phyloP scores from a whole-genome alignment of 2,888 invertebrate species.

The Drosophila phalerata region DNA sequence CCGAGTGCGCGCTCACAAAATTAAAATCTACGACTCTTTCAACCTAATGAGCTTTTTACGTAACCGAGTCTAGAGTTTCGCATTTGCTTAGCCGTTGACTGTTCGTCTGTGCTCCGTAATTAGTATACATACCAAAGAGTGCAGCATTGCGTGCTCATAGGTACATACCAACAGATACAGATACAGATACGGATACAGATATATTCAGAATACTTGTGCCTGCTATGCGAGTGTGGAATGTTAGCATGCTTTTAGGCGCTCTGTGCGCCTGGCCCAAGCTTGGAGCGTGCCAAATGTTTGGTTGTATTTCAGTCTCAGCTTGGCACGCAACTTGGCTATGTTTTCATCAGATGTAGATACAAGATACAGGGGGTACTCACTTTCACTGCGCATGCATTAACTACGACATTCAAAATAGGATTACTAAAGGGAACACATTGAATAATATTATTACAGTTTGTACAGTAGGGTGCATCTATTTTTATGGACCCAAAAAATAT shows the following conservation, averaged over 20 bases:
- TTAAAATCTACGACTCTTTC: conserved; percentile 25
- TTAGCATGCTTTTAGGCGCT: conserved; percentile 73
- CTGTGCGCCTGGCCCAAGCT: conserved; percentile 68
- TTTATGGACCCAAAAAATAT: too few relatives aligned
- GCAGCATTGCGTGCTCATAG: conserved; percentile 58
- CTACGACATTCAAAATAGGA: neutral
- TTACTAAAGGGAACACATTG: neutral
- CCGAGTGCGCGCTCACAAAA: conserved; percentile 9
- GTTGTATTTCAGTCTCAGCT: conserved; percentile 61
- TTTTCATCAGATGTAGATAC: conserved; percentile 19
- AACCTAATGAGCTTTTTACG: conserved; percentile 69
- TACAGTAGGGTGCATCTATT: neutral
- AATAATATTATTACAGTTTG: neutral
- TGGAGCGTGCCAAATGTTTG: conserved; percentile 78
- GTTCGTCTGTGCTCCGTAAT: conserved; percentile 54
- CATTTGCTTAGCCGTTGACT: conserved; percentile 19
- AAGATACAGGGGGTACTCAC: conserved; percentile 12
- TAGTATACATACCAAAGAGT: conserved; percentile 49
- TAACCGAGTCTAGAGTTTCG: conserved; percentile 51
- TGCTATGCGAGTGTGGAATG: conserved; percentile 26
- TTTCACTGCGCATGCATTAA: conserved; percentile 8
- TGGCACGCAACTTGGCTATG: conserved; percentile 34
- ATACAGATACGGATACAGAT: conserved; percentile 10
- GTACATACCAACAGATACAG: conserved; percentile 32
- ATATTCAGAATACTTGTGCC: conserved; percentile 21